A percentile compares a stretch with the other conserved stretches of the same genome.
Conservation (phyloP, 2,888 invertebrate genomes). For the Trachelus tabidus region DNA sequence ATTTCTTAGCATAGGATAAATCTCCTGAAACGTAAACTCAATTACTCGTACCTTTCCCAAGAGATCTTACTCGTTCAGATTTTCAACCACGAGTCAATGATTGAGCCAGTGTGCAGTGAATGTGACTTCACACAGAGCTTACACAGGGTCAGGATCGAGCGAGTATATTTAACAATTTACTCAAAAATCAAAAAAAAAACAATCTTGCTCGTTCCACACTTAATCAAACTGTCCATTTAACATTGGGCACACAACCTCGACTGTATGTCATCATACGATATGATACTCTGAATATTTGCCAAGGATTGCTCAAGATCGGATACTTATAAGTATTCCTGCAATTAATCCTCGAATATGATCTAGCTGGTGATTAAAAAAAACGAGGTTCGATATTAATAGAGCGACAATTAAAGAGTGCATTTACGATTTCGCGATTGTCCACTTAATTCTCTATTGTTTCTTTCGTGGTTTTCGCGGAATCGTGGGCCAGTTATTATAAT, state of each 20-base stretch:
- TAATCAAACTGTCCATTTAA: not conserved
- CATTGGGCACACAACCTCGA: not conserved
- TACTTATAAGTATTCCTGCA: not conserved
- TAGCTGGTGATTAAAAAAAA: not conserved
- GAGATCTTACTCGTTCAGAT: not conserved
- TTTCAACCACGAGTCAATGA: not conserved
- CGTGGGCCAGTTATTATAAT: not conserved
- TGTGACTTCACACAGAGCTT: not conserved
- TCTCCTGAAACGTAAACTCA: not conserved
- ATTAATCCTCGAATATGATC: not conserved
- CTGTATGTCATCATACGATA: not conserved
- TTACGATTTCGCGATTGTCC: not conserved
- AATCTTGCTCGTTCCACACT: not conserved
- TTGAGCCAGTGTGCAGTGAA: not conserved
- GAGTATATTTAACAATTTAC: not conserved
- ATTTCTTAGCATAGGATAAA: not conserved
- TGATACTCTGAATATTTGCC: not conserved
- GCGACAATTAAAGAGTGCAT: conserved; percentile 2
- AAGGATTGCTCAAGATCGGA: not conserved
- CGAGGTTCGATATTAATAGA: conserved; percentile 18
- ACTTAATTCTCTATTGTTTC: not conserved
- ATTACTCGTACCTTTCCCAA: not conserved
- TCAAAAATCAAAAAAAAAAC: not conserved
- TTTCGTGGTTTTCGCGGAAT: not conserved
- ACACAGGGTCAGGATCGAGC: not conserved